Evolutionary conservation across 2,888 invertebrate species (phyloP).

Genomic region (Ommatoiulus sabulosus): DNA sequence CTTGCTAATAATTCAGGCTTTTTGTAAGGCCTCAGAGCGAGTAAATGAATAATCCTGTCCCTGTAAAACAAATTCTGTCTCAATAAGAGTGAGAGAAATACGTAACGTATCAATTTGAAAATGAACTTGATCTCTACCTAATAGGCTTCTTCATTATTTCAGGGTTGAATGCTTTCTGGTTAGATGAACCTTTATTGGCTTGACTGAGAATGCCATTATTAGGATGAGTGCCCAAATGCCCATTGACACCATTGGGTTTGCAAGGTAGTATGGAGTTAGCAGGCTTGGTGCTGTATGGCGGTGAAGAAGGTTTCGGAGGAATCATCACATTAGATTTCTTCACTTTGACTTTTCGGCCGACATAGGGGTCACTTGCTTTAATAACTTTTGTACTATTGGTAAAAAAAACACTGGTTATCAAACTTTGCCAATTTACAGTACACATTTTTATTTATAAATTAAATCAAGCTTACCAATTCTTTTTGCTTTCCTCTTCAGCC

Average conservation of each 20-base stretch:
- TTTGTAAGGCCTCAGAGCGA: slow-evolving; percentile 93
- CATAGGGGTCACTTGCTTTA: slow-evolving; percentile 89
- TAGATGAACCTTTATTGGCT: slow-evolving; percentile 42
- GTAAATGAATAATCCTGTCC: slow-evolving; percentile 92
- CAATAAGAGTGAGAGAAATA: no score
- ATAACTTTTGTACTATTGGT: slow-evolving; percentile 88
- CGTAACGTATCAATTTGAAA: neutral
- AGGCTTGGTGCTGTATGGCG: slow-evolving; percentile 63
- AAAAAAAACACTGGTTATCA: slow-evolving; percentile 60
- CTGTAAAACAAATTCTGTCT: slow-evolving; percentile 71
- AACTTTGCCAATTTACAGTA: neutral
- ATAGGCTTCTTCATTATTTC: slow-evolving; percentile 81
- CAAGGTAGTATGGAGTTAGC: slow-evolving; percentile 67
- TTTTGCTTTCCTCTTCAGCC: slow-evolving; percentile 92
- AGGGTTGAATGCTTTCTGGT: slow-evolving; percentile 59
- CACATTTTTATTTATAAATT: neutral
- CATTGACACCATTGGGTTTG: slow-evolving; percentile 49
- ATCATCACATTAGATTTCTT: slow-evolving; percentile 68
- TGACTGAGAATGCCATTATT: slow-evolving; percentile 52
- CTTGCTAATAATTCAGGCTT: slow-evolving; percentile 87
- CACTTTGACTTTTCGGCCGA: slow-evolving; percentile 85
- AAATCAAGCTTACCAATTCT: slow-evolving; percentile 79
- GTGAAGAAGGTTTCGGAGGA: slow-evolving; percentile 62
- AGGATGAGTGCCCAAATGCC: slow-evolving; percentile 15
- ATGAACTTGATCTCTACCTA: slow-evolving; percentile 70